Conservation (phyloP, 2,888 invertebrate genomes). For the Scaptodrosophila latifasciaeformis region DNA sequence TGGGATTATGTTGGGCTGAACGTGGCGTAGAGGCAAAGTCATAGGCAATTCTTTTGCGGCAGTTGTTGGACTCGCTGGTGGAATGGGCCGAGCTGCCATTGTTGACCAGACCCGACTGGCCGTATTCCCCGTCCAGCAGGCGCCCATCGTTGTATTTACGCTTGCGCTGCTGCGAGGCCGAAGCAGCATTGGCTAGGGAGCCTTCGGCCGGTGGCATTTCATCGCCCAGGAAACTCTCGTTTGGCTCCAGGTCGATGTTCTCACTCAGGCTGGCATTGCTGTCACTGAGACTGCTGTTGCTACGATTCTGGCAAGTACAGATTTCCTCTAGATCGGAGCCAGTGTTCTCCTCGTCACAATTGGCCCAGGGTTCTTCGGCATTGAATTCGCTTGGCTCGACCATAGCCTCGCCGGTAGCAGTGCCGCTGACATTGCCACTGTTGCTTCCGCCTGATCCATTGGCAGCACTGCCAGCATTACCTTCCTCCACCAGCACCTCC, state of each 20-base stretch:
- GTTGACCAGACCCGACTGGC: constrained; percentile 36
- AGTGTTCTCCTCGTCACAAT: constrained; percentile 74
- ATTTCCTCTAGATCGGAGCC: constrained; percentile 73
- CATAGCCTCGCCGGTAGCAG: constrained; percentile 24
- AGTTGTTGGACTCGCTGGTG: constrained; percentile 58
- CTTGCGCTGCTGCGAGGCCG: constrained; percentile 64
- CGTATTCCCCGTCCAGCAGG: constrained; percentile 59
- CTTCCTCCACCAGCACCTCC: constrained; percentile 51
- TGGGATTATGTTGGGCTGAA: constrained; percentile 49
- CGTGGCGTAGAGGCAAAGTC: constrained; percentile 72
- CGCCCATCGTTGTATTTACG: constrained; percentile 73
- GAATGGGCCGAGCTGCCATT: constrained; percentile 36
- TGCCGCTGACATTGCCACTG: constrained; percentile 6
- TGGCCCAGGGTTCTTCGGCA: constrained; percentile 72
- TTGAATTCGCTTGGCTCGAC: constrained; percentile 54
- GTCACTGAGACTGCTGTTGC: constrained; percentile 60
- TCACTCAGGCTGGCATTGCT: constrained; percentile 68
- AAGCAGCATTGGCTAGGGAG: constrained; percentile 18
- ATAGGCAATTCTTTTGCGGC: constrained; percentile 74
- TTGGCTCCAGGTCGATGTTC: constrained; percentile 59
- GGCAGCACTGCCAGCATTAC: constrained; percentile 19
- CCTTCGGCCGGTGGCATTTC: constrained; percentile 35
- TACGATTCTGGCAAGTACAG: constrained; percentile 73
- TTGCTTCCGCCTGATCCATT: constrained; percentile 22
- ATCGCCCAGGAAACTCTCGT: constrained; percentile 49